phyloP scores from a whole-genome alignment of 2,888 invertebrate genomes.

The Acanthosepion pharaonis region DNA sequence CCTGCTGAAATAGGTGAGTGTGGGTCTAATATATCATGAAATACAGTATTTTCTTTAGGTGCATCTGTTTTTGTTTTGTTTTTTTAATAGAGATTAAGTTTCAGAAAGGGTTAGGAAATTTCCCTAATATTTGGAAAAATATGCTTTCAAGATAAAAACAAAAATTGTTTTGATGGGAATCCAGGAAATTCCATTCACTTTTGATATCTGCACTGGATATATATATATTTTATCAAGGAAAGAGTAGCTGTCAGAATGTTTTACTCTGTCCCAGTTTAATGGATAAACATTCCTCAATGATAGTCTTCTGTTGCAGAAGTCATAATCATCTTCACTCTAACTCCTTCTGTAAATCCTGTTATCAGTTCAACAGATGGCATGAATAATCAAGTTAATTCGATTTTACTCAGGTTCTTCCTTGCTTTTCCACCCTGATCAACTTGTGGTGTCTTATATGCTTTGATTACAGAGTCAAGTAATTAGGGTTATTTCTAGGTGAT shows the following conservation, averaged over 20 bases:
- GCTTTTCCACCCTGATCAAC: neutral
- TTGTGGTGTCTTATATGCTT: neutral
- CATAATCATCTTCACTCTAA: neutral
- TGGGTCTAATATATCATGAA: too few relatives aligned
- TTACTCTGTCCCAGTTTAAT: neutral
- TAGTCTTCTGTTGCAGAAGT: neutral
- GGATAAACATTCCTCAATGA: neutral
- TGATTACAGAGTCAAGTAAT: neutral
- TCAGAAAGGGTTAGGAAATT: neutral
- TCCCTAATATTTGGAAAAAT: neutral
- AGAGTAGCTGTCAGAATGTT: neutral
- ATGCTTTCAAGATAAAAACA: neutral
- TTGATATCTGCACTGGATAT: neutral
- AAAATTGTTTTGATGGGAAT: neutral
- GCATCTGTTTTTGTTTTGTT: too few relatives aligned
- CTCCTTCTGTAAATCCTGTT: neutral
- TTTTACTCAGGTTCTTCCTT: neutral
- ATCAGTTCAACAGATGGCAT: constrained; percentile 9
- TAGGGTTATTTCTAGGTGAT: neutral
- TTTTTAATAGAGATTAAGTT: too few relatives aligned
- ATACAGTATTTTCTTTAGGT: too few relatives aligned
- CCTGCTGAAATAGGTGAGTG: too few relatives aligned
- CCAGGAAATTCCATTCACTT: neutral
- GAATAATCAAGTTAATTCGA: neutral
- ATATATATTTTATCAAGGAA: neutral